Conservation (phyloP, 2,113 vertebrate species). For the Oryzias javanicus region DNA sequence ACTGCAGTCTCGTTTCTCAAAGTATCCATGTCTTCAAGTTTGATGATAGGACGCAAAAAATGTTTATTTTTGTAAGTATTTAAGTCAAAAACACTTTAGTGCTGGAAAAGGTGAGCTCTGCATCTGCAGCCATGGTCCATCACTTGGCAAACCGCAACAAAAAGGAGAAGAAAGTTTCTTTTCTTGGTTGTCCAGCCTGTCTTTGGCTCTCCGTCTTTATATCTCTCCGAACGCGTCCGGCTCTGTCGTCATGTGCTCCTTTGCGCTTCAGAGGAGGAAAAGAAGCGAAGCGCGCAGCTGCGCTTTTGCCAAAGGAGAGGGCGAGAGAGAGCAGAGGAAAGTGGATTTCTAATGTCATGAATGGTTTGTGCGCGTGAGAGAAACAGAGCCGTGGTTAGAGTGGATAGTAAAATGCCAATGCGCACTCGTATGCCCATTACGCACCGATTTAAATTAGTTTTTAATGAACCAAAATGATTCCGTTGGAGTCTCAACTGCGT, state of each 20-base stretch:
- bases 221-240: background rate
- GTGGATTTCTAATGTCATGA: conserved; percentile 23
- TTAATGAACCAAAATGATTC: too few species aligned
- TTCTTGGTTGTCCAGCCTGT: too few species aligned
- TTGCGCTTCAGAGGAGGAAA: conserved; percentile 14
- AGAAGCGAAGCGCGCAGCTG: conserved; percentile 24
- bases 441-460: too few species aligned
- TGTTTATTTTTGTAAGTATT: background rate
- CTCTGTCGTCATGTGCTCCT: conserved; percentile 5
- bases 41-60: background rate
- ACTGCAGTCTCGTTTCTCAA: conserved; percentile 51
- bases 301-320: conserved; percentile 21
- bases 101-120: conserved; percentile 3
- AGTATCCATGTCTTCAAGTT: conserved; percentile 46
- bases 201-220: background rate
- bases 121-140: conserved; percentile 20
- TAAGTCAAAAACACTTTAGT: background rate
- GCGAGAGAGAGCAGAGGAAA: conserved; percentile 18
- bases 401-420: too few species aligned
- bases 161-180: background rate
- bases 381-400: background rate
- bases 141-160: background rate
- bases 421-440: too few species aligned
- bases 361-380: conserved; percentile 6
- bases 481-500: too few species aligned